A percentile compares a stretch with the other conserved stretches of the same genome.
These are phyloP conservation scores for Rhopalosiphum padi DNA, from an alignment of 1,140 invertebrate genomes.

Conservation along the genomic window DNA sequence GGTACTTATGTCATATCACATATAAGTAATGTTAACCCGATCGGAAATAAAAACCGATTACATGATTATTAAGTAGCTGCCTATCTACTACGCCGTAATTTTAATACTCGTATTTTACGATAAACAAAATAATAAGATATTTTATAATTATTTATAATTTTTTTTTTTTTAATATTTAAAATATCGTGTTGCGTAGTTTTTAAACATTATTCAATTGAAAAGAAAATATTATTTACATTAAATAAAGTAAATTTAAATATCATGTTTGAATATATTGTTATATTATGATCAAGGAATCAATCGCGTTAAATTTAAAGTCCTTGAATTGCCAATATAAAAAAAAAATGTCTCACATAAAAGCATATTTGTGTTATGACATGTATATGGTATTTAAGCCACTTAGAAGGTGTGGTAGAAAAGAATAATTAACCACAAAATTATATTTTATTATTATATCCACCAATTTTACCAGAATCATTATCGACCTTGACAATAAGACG, in stretches of 20 bases:
- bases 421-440: neutral
- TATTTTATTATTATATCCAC: neutral
- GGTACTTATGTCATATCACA: neutral
- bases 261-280: neutral
- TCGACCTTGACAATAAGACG: neutral
- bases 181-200: no score
- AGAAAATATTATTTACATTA: neutral
- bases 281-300: neutral
- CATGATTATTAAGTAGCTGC: neutral
- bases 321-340: neutral
- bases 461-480: neutral
- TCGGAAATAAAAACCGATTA: neutral
- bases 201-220: neutral
- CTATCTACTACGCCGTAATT: neutral
- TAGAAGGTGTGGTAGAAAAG: neutral
- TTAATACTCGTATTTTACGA: neutral
- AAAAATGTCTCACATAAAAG: neutral
- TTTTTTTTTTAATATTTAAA: neutral
- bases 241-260: neutral
- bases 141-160: no score
- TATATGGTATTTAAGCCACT: neutral
- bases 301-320: neutral
- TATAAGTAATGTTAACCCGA: neutral
- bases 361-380: no score
- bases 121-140: neutral